These are phyloP conservation scores for Coremacera marginata DNA, from an alignment of 2,888 invertebrate species.

Conservation along the genomic window DNA sequence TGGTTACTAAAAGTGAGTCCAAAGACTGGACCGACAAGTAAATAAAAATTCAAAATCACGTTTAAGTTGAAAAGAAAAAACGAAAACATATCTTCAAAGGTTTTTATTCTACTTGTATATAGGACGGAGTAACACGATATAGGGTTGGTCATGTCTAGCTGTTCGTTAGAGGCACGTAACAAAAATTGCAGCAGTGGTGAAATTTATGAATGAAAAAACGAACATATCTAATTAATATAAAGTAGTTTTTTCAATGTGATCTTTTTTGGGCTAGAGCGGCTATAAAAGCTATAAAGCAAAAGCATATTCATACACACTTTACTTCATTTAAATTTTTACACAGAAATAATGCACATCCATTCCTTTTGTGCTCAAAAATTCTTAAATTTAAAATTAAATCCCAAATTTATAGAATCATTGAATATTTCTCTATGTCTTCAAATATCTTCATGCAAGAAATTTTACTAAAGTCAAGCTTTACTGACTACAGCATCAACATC, in stretches of 20 bases:
- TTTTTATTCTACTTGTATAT: not conserved
- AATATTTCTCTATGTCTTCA: too few relatives aligned
- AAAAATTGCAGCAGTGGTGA: not conserved
- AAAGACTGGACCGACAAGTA: not conserved
- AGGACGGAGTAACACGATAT: not conserved
- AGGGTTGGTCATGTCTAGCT: conserved; percentile 3
- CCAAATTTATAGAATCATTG: too few relatives aligned
- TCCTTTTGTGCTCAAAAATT: too few relatives aligned
- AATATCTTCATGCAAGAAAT: too few relatives aligned
- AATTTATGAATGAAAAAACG: not conserved
- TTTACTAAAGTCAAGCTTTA: not conserved
- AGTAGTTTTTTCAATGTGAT: too few relatives aligned
- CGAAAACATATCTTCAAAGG: not conserved
- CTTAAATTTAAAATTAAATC: too few relatives aligned
- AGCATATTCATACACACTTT: too few relatives aligned
- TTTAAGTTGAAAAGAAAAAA: not conserved
- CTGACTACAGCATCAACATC: not conserved
- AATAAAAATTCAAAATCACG: not conserved
- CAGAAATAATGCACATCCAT: too few relatives aligned
- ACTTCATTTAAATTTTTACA: too few relatives aligned
- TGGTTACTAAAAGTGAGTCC: not conserved
- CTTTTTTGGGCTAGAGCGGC: too few relatives aligned
- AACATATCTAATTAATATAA: too few relatives aligned
- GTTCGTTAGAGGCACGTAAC: not conserved
- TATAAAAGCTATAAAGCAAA: too few relatives aligned